Evolutionary conservation across 1,140 invertebrate species (phyloP), one percentile per base, ranked within the genome.

Genomic region (Eumaeus atala): DNA sequence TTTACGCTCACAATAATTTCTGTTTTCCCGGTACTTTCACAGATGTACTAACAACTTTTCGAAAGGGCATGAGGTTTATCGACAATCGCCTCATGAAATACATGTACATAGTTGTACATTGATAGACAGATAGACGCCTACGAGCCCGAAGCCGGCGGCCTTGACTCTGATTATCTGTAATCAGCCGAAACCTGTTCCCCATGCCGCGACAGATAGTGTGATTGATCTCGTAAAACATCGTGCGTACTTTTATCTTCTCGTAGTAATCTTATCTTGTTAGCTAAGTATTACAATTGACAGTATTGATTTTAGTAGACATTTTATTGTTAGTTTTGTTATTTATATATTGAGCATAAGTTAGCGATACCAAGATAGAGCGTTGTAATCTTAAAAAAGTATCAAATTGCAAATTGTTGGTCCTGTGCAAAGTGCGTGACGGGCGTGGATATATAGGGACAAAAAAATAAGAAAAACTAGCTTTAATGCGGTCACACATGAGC

Each of bases 111-210:
- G 21, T 28, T 28, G 21, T 28, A 28, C 17, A 44, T 44, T 44
- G 40, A 44, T 44, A 44, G 40, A 44, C 40, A 44, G 40, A 44
- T 44, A 44, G 40, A 44, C 40, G 40, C 40, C 40, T 44, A 44
- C 40, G 40, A 44, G 67, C 21, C 6, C 21, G 21, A 28, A 58
- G 59, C 17, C 40, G 40, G 40, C 62, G 66, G 62, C 68, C 72
- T 71, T 73, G 70, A 76, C 69, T 72, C 66, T 69, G 62, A 66
- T 71, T 66, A 59, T 56, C 50, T 64, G 59, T 55, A 63, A 64
- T 61, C 63, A 51, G 58, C 60, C 65, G 49, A 56, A 52, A 61
- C 61, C 60, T 55, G 62, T 50, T 55, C 37, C 40, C 48, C 40
- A 51, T 48, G 33, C 48, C 56, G 50, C 51, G 56, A 52, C 56